These are phyloP conservation scores for Condylostylus longicornis DNA, from an alignment of 1,140 invertebrate genomes.

Conservation along the genomic window DNA sequence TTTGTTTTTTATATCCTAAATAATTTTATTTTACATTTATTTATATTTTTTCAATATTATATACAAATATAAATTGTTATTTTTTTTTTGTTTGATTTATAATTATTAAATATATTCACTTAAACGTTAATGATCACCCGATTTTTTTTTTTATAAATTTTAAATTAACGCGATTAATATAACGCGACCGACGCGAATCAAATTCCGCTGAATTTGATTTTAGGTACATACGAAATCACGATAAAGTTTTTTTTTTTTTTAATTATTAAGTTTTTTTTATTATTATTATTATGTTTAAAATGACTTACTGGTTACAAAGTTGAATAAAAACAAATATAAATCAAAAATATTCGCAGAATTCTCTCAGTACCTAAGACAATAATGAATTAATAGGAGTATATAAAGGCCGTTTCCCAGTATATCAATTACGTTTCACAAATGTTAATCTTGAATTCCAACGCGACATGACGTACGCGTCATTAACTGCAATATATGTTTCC, in stretches of 20 bases:
- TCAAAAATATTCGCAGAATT: background rate
- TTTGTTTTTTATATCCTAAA: no score
- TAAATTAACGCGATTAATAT: conserved; percentile 20
- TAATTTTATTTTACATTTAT: no score
- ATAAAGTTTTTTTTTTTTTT: conserved; percentile 9
- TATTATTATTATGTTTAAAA: background rate
- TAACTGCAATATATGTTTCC: no score
- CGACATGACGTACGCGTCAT: no score
- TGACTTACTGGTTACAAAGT: background rate
- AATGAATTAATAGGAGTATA: background rate
- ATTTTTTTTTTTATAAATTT: no score
- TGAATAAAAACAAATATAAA: background rate
- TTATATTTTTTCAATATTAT: no score
- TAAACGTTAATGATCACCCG: conserved; percentile 25
- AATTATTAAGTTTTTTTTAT: background rate
- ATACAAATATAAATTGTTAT: no score
- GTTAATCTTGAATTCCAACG: no score
- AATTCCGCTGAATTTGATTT: conserved; percentile 34
- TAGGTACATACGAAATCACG: conserved; percentile 34
- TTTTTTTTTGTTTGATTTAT: no score
- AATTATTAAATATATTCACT: conserved; percentile 1
- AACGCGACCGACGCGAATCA: conserved; percentile 31
- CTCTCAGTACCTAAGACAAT: background rate
- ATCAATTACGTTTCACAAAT: background rate
- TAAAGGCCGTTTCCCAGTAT: background rate